phyloP scores from a whole-genome alignment of 2,113 vertebrate species.

The Bucco capensis region DNA sequence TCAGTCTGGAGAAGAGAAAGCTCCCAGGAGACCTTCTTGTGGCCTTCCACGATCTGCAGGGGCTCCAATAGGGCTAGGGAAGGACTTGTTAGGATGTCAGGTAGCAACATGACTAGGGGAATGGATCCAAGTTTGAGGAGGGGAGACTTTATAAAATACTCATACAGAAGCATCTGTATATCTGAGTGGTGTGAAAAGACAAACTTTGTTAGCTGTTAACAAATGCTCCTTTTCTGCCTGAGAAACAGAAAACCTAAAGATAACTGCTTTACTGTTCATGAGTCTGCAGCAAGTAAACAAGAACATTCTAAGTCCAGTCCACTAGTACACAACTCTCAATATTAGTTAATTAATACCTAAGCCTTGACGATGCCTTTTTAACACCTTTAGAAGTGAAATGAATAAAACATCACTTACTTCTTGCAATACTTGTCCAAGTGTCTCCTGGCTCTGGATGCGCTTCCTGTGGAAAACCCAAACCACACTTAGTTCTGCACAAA shows the following conservation, averaged over 20 bases:
- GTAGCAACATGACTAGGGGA: too few species aligned
- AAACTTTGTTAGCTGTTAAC: background rate
- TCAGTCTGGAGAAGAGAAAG: too few species aligned
- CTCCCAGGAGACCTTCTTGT: too few species aligned
- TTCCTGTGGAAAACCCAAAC: constrained; percentile 73
- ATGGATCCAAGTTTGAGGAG: too few species aligned
- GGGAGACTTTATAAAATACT: background rate
- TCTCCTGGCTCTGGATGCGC: constrained; percentile 81
- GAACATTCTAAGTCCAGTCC: background rate
- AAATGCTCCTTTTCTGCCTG: background rate
- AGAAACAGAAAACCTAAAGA: background rate
- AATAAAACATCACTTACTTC: constrained; percentile 71
- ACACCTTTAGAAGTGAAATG: background rate
- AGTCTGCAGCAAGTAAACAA: background rate
- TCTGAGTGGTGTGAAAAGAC: background rate
- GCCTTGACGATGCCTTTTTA: background rate
- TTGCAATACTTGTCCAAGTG: constrained; percentile 77
- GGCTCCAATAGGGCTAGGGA: background rate
- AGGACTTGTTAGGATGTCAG: too few species aligned
- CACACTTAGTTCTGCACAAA: background rate
- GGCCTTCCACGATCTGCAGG: too few species aligned
- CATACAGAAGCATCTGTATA: background rate
- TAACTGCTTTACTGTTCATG: background rate
- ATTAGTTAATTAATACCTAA: background rate
- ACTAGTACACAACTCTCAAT: background rate